phyloP scores from a whole-genome alignment of 2,797 vertebrate species.

The Hafferia zeledoni region DNA sequence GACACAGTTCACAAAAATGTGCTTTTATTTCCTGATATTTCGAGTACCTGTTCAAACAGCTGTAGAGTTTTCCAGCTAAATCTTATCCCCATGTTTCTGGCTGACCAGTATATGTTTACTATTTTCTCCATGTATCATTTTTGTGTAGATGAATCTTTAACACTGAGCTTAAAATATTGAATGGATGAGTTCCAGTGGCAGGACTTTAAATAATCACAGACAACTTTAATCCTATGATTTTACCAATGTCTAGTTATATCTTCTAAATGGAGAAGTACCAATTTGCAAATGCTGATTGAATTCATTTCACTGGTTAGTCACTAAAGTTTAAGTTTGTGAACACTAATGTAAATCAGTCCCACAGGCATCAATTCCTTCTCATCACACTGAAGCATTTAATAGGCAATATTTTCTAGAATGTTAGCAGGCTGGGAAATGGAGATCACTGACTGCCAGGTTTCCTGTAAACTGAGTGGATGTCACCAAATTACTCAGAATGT shows the following conservation, averaged over 20 bases:
- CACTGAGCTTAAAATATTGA: neutral
- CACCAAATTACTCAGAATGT: neutral
- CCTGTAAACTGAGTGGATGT: neutral
- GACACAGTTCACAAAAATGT: neutral
- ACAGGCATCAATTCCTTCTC: neutral
- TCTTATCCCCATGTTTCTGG: neutral
- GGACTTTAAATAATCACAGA: neutral
- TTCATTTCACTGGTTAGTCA: neutral
- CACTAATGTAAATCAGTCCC: neutral
- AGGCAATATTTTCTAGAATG: neutral
- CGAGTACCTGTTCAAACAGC: neutral
- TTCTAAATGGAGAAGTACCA: neutral
- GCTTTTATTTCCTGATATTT: neutral
- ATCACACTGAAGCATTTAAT: fast-evolving
- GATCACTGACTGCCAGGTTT: neutral
- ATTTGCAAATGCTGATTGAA: slow-evolving; percentile 1
- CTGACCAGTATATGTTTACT: neutral
- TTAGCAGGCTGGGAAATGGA: neutral
- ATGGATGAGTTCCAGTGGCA: neutral
- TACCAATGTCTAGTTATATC: neutral
- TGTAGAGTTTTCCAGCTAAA: neutral
- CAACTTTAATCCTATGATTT: slow-evolving; percentile 31
- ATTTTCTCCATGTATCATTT: neutral
- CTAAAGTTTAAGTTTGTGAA: neutral
- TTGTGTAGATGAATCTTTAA: neutral